phyloP scores from a whole-genome alignment of 2,888 invertebrate genomes.

The Ormyrus rosae region DNA sequence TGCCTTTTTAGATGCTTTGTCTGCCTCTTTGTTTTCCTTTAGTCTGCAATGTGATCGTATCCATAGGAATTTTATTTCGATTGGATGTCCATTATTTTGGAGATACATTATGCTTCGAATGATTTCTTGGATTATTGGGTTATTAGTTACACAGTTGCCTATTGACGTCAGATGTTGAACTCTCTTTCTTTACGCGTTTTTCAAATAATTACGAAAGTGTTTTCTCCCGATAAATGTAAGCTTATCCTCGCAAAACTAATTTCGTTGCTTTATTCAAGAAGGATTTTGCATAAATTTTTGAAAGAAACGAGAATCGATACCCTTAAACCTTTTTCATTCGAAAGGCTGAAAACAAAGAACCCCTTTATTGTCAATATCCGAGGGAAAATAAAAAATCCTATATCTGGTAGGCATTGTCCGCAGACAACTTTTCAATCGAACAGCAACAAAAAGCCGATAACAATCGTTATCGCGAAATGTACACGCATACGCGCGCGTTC shows the following conservation, averaged over 20 bases:
- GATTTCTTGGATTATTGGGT: too few relatives aligned
- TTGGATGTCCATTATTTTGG: too few relatives aligned
- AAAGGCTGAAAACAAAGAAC: not conserved
- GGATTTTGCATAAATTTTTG: not conserved
- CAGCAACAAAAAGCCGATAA: conserved; percentile 12
- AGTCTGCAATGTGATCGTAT: too few relatives aligned
- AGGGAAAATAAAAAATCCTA: not conserved
- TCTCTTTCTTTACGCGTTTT: too few relatives aligned
- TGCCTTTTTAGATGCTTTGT: too few relatives aligned
- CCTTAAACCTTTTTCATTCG: not conserved
- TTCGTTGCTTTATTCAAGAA: not conserved
- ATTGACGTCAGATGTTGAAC: too few relatives aligned
- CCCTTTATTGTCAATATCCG: not conserved
- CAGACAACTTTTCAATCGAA: conserved; percentile 23
- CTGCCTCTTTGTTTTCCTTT: too few relatives aligned
- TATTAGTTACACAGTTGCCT: too few relatives aligned
- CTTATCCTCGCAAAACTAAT: not conserved
- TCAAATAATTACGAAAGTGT: too few relatives aligned
- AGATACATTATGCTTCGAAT: too few relatives aligned
- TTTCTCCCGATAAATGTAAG: too few relatives aligned
- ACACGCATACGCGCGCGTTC: not conserved
- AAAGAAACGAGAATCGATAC: not conserved
- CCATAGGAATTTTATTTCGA: too few relatives aligned
- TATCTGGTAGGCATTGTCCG: not conserved
- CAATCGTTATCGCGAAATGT: conserved; percentile 1